These are phyloP conservation scores for Geophilus truncorum DNA, from an alignment of 2,888 invertebrate species.

Conservation along the genomic window DNA sequence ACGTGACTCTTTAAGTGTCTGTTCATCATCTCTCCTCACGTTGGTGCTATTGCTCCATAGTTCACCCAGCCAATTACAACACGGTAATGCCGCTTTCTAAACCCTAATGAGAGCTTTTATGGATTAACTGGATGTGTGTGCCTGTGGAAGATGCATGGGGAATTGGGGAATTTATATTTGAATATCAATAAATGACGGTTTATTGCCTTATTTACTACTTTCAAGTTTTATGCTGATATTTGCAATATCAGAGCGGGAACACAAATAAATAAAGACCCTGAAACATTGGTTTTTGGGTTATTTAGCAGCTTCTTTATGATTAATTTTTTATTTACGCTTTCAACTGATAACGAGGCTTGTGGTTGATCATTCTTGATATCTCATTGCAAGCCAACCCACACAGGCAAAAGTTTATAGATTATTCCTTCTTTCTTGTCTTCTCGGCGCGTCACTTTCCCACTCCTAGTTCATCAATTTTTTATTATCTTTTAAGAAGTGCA, in stretches of 20 bases:
- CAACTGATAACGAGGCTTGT: not conserved
- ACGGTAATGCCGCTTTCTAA: not conserved
- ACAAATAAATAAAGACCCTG: not conserved
- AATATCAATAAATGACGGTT: not conserved
- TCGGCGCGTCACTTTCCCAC: not conserved
- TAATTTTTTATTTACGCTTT: not conserved
- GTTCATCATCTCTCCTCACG: not conserved
- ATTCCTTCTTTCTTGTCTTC: not conserved
- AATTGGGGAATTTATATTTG: not conserved
- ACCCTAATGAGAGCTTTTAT: not conserved
- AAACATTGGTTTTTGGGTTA: not conserved
- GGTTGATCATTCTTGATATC: not conserved
- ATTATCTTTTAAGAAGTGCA: not conserved
- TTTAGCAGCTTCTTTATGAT: no score
- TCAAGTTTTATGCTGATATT: no score
- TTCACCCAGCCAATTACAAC: constrained; percentile 12
- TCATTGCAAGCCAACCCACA: not conserved
- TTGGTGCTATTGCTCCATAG: not conserved
- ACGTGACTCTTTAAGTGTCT: not conserved
- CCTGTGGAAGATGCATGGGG: not conserved
- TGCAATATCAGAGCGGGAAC: no score
- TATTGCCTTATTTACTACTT: not conserved
- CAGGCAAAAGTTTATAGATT: not conserved
- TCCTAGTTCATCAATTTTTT: no score
- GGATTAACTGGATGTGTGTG: not conserved